phyloP scores from a whole-genome alignment of 1,140 invertebrate species.

The Acromyrmex echinatior region DNA sequence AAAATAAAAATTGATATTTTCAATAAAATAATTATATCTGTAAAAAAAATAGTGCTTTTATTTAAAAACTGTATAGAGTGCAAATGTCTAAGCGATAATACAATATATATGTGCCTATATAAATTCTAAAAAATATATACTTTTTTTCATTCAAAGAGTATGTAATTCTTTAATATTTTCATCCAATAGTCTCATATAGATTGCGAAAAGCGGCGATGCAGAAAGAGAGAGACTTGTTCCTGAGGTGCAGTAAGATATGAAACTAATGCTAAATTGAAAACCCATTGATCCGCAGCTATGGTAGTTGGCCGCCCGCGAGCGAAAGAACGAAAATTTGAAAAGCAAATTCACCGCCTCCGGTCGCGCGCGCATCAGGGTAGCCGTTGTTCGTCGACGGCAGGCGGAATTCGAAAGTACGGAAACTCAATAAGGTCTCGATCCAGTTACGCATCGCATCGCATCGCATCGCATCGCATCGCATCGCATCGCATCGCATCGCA shows the following conservation, averaged over 20 bases:
- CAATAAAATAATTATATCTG: no score
- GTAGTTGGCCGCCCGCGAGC: constrained; percentile 35
- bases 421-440: constrained; percentile 72
- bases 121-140: background rate
- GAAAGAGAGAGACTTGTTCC: constrained; percentile 5
- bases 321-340: constrained; percentile 59
- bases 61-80: no score
- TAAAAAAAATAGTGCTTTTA: no score
- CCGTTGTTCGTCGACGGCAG: constrained; percentile 37
- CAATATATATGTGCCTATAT: no score
- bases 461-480: constrained; percentile 39
- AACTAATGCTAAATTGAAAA: constrained; percentile 53
- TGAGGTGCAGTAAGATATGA: constrained; percentile 1
- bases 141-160: background rate
- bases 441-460: constrained; percentile 67
- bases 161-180: constrained; percentile 13
- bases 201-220: background rate
- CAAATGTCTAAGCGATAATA: no score
- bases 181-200: background rate
- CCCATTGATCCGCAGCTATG: constrained; percentile 47
- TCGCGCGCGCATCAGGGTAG: constrained; percentile 35
- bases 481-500: background rate
- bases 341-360: constrained; percentile 66
- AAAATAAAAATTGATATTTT: no score
- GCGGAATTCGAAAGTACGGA: constrained; percentile 73